These are phyloP conservation scores for Gobio occitaniae DNA, from an alignment of 2,797 vertebrate species.

Conservation along the genomic window DNA sequence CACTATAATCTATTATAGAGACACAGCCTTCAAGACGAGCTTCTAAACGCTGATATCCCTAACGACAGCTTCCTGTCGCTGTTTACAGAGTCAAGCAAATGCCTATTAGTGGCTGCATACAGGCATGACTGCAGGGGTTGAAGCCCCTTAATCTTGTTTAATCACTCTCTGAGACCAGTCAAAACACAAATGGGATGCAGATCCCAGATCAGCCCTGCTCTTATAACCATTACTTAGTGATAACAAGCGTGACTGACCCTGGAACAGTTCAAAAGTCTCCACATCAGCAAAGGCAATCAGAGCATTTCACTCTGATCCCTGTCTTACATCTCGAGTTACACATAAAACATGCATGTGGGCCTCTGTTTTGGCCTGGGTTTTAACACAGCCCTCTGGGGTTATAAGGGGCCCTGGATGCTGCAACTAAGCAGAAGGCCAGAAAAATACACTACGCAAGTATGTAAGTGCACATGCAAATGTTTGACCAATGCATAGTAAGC, in stretches of 20 bases:
- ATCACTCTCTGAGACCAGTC: slow-evolving; percentile 27
- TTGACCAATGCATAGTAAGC: neutral
- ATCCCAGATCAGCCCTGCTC: slow-evolving; percentile 1
- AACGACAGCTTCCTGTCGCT: slow-evolving; percentile 39
- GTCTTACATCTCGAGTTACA: slow-evolving; percentile 36
- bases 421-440: neutral
- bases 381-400: slow-evolving; percentile 23
- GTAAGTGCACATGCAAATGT: neutral
- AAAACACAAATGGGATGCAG: slow-evolving; percentile 15
- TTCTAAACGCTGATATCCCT: slow-evolving; percentile 9
- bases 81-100: slow-evolving; percentile 38
- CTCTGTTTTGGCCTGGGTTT: neutral
- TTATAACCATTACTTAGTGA: neutral
- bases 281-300: slow-evolving; percentile 37
- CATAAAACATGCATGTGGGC: neutral
- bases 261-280: slow-evolving; percentile 5
- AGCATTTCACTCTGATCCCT: slow-evolving; percentile 21
- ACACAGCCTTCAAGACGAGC: slow-evolving; percentile 2
- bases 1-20: neutral
- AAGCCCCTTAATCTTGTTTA: slow-evolving; percentile 13
- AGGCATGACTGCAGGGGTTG: slow-evolving; percentile 30
- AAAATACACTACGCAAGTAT: neutral
- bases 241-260: slow-evolving; percentile 44
- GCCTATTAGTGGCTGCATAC: slow-evolving; percentile 42
- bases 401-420: slow-evolving; percentile 24